Base-by-base conservation (phyloP, 2,888 invertebrate genomes). In the Cremastobaeus sp. region DNA sequence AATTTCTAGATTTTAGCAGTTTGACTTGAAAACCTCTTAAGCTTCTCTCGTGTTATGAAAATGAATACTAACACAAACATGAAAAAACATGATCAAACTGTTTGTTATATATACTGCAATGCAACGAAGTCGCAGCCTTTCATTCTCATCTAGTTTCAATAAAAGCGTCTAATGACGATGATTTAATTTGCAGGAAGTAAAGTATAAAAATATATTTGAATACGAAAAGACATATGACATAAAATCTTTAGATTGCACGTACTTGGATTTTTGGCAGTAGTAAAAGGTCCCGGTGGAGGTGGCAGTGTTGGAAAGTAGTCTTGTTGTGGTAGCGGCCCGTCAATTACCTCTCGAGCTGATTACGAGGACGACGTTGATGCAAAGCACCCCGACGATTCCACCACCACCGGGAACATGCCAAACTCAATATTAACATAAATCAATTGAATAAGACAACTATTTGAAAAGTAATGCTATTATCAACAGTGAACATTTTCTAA, bases 221-320 rank as follows among this genome's bases (percentile, higher is more conserved):
- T 34, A 34, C 25, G 37, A 64, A 52, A 20, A 35, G 20, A 30
- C 52, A 5, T 34, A 45, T 30, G 39, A 55, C 55, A 18, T 37
- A 54, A 70, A 32, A 41, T 50, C 30, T 41, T 30, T 54, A 25
- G 3, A 11, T 48, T 62, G 77, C 83, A 91, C 90, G 87, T 91
- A 91, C 90, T 90, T 90, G 91, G 90, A 87, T 89, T 88, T 88
- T 90, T 91, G 90, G 90, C 90, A 83, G 87, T 87, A 81, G 85
- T 83, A 84, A 82, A 79, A 77, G 90, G 90, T 89, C 90, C 87
- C 87, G 89, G 88, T 83, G 90, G 90, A 82, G 90, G 89, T 87
- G 89, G 89, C 87, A 89, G 84, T 84, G 89, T 87, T 88, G 88
- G 88, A 84, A 89, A 89, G 88, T 89, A 88, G 86, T 83, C 84